Base-by-base conservation (phyloP, 2,888 invertebrate species). In the Acrobasis repandana region DNA sequence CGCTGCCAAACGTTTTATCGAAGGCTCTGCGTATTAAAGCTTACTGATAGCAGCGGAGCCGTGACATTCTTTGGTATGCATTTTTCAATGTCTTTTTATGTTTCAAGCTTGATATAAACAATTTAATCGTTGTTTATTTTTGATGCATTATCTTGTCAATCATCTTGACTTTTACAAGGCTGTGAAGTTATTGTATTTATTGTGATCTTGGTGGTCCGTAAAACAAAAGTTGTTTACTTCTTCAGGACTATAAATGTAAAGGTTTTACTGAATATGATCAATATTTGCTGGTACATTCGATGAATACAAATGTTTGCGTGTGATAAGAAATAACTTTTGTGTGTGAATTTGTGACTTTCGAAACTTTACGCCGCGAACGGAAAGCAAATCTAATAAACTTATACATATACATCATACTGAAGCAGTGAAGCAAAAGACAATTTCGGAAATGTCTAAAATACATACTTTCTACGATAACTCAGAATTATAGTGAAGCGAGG, bases 101-200 rank as follows among this genome's bases (percentile, higher is more conserved):
- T 38, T 54, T 38, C 20, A 18, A 5, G 18, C 20, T 50, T n/a
- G 28, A 36, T 16, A 33, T 34, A 15, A 16, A 36, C 52, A 36
- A 10, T 16, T 36, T 52, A 16, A 20, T 16, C 38, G 11, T 38
- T 9, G 54, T 54, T 54, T 54, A 54, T 54, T 54, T 43, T 54
- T 54, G 18, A 43, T 20, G 38, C 38, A 43, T 38, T 54, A 54
- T 54, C 38, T 20, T 56, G 56, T 56, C 56, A 49, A 60, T 56
- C 43, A 56, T n/a, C 6, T n/a, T 43, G 28, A 58, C n/a, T 50
- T 50, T 20, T 51, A 43, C 43, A 49, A 56, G 49, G 48, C 20
- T 28, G 36, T n/a, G 16, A 36, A 43, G 43, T 38, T 11, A 36
- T 34, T 52, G 34, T 15, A 36, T 52, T 36, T 52, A 15, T 36